These are phyloP conservation scores for Pygmarrhopalites habei DNA, from an alignment of 1,140 invertebrate species.

Conservation along the genomic window DNA sequence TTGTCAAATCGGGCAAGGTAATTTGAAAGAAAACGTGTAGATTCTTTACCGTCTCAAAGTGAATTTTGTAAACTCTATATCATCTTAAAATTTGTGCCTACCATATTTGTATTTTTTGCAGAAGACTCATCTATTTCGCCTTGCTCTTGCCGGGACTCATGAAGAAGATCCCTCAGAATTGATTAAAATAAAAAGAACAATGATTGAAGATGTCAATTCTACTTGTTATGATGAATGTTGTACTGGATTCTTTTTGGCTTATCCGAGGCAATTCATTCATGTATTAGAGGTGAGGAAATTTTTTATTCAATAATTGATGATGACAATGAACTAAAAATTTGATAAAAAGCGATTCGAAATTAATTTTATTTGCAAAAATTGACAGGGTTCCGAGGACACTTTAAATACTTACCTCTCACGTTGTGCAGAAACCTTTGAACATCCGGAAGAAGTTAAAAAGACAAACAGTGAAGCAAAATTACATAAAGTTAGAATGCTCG, in stretches of 20 bases:
- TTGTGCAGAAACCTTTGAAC: conserved; percentile 22
- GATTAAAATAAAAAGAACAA: not conserved
- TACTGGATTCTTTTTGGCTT: conserved; percentile 26
- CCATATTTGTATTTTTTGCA: conserved; percentile 13
- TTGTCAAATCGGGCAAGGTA: conserved; percentile 13
- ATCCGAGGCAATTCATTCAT: conserved; percentile 32
- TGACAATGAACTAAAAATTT: not conserved
- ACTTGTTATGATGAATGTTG: conserved; percentile 20
- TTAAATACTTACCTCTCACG: conserved; percentile 16
- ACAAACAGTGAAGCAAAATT: not conserved
- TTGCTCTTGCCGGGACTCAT: conserved; percentile 19
- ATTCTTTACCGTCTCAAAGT: not conserved
- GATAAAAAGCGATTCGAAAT: not conserved
- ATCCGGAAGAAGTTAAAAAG: conserved; percentile 5
- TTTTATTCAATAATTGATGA: not conserved
- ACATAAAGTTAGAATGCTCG: conserved; percentile 8
- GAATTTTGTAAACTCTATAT: no score
- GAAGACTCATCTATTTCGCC: conserved; percentile 30
- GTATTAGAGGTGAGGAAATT: conserved; percentile 28
- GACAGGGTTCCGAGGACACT: conserved; percentile 31
- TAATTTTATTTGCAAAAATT: not conserved
- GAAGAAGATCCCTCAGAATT: conserved; percentile 19
- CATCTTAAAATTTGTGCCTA: no score
- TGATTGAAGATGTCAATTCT: conserved; percentile 23
- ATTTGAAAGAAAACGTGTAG: not conserved